Conservation (phyloP, 2,888 invertebrate species). For the Rotaria macrura region DNA sequence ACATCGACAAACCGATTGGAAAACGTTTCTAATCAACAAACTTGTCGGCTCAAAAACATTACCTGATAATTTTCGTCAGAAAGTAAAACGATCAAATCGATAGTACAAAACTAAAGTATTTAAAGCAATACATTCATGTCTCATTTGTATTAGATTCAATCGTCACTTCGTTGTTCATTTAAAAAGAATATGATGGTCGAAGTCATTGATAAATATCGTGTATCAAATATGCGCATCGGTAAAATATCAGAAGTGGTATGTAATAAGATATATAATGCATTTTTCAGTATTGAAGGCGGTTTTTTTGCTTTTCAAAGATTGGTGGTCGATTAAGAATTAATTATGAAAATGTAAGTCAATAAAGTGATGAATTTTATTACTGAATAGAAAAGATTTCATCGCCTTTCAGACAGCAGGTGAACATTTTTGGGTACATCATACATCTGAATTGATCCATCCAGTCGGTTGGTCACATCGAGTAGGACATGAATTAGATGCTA, state of each 20-base stretch:
- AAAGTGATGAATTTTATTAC: not conserved
- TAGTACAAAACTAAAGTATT: not conserved
- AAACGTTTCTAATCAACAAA: slow-evolving; percentile 78
- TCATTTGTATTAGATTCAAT: not conserved
- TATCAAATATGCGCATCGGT: slow-evolving; percentile 76
- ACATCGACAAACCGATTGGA: slow-evolving; percentile 87
- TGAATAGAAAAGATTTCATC: not conserved
- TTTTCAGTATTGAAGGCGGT: not conserved
- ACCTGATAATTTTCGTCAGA: slow-evolving; percentile 78
- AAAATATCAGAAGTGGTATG: slow-evolving; percentile 61
- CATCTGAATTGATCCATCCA: slow-evolving; percentile 82
- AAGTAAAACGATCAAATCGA: slow-evolving; percentile 58
- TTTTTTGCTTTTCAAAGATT: too few relatives aligned
- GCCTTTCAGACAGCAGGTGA: slow-evolving; percentile 35
- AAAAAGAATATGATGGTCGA: slow-evolving; percentile 69
- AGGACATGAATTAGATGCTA: slow-evolving; percentile 76
- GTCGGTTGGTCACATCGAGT: slow-evolving; percentile 87
- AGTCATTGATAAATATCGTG: slow-evolving; percentile 87
- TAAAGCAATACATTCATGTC: not conserved
- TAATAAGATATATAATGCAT: not conserved
- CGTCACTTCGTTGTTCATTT: slow-evolving; percentile 36
- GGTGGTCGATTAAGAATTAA: slow-evolving; percentile 80
- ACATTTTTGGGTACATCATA: slow-evolving; percentile 91
- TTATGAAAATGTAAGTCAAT: slow-evolving; percentile 58
- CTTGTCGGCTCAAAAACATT: slow-evolving; percentile 86